Percentiles rank a stretch among this genome's conserved stretches.
These are phyloP conservation scores for Pipistrellus pipistrellus DNA, from an alignment of 2,797 vertebrate genomes.

Conservation along the genomic window DNA sequence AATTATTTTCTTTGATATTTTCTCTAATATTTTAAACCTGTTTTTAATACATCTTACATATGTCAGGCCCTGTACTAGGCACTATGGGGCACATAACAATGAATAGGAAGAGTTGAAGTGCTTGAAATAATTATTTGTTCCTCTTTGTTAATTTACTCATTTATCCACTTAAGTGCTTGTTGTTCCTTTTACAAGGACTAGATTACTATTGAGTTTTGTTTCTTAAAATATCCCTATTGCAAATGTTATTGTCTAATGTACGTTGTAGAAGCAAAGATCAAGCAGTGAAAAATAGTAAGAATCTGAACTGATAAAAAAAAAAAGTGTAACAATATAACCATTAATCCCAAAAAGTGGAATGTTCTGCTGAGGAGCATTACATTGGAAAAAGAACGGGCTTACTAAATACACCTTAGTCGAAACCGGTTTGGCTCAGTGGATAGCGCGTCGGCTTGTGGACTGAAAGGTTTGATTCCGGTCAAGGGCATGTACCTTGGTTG, in stretches of 20 bases:
- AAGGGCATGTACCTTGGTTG: too few relatives aligned
- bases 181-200: background rate
- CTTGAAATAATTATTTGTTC: background rate
- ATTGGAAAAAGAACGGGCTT: conserved; percentile 46
- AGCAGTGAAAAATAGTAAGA: conserved; percentile 42
- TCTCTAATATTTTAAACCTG: background rate
- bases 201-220: background rate
- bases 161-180: background rate
- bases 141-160: background rate
- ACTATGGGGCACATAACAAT: background rate
- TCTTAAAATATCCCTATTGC: background rate
- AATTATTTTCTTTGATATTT: background rate
- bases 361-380: background rate
- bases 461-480: too few relatives aligned
- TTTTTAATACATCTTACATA: background rate
- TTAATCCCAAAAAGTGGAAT: conserved; percentile 53
- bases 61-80: background rate
- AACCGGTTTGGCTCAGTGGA: too few relatives aligned
- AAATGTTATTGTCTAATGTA: conserved; percentile 42
- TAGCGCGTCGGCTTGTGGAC: too few relatives aligned
- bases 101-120: background rate
- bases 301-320: conserved; percentile 64
- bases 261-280: conserved; percentile 30
- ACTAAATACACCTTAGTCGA: conserved; percentile 39
- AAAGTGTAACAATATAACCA: conserved; percentile 39